These are phyloP conservation scores for Lepidurus arcticus DNA, from an alignment of 1,140 invertebrate species.

Conservation along the genomic window DNA sequence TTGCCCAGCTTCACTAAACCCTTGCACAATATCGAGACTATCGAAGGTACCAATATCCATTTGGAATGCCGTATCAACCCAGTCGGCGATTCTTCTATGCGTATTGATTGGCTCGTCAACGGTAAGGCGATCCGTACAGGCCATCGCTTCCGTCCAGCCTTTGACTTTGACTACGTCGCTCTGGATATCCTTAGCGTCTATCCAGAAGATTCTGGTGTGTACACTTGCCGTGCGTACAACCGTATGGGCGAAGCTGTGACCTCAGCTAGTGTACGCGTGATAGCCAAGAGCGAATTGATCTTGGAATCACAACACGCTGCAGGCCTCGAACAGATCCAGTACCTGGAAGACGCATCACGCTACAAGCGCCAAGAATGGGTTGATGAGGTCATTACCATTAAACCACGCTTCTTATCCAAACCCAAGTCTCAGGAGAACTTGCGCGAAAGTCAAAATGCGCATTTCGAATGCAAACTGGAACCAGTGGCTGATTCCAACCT, in stretches of 20 bases:
- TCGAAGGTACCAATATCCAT: constrained; percentile 88
- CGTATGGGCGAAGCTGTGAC: constrained; percentile 90
- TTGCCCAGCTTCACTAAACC: constrained; percentile 79
- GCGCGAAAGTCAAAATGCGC: constrained; percentile 83
- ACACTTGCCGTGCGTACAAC: constrained; percentile 86
- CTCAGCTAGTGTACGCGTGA: constrained; percentile 58
- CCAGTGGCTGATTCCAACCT: constrained; percentile 91
- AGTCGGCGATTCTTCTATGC: constrained; percentile 90
- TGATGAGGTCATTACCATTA: constrained; percentile 75
- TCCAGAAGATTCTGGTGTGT: constrained; percentile 92
- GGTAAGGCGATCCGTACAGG: constrained; percentile 65
- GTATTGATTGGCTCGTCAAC: constrained; percentile 95
- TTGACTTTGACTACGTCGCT: constrained; percentile 97
- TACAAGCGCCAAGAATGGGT: constrained; percentile 68
- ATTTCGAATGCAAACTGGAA: constrained; percentile 96
- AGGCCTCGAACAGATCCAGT: constrained; percentile 82
- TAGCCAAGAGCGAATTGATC: constrained; percentile 75
- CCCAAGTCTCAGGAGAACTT: constrained; percentile 78
- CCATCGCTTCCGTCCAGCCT: constrained; percentile 88
- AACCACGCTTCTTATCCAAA: constrained; percentile 75
- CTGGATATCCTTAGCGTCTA: constrained; percentile 92
- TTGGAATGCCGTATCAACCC: constrained; percentile 88
- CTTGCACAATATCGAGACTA: constrained; percentile 81
- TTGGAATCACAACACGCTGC: constrained; percentile 79
- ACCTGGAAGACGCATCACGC: constrained; percentile 77